Conservation (phyloP, 2,888 invertebrate species). For the Lissocephala sabroskyi region DNA sequence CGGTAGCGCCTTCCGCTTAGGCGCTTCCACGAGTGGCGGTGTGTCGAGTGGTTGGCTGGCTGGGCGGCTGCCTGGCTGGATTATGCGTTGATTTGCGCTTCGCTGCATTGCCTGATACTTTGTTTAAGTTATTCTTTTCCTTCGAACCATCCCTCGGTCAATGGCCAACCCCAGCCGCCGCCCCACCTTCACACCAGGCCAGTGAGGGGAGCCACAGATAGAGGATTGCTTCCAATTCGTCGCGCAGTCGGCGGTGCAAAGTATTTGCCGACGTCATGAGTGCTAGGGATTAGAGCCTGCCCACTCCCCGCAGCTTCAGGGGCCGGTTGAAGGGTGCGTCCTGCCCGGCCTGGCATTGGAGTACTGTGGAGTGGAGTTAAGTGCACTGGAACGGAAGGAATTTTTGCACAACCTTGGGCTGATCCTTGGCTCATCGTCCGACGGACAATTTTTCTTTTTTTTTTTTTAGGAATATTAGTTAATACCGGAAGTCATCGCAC, state of each 20-base stretch:
- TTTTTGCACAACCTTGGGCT: conserved; percentile 52
- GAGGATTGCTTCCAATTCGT: conserved; percentile 67
- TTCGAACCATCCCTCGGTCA: background rate
- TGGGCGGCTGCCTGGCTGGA: conserved; percentile 18
- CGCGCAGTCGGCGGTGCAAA: conserved; percentile 65
- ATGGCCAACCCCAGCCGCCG: background rate
- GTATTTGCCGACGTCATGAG: conserved; percentile 61
- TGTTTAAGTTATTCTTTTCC: conserved; percentile 47
- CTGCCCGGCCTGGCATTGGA: conserved; percentile 1
- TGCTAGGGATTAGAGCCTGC: conserved; percentile 58
- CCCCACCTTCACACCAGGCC: too few relatives aligned
- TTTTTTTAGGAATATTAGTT: conserved; percentile 44
- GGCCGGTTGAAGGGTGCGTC: too few relatives aligned
- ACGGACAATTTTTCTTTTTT: conserved; percentile 4
- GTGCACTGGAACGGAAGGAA: conserved; percentile 36
- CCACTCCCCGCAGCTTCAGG: conserved; percentile 4
- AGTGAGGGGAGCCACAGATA: conserved; percentile 37
- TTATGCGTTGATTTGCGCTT: conserved; percentile 48
- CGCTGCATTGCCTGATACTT: conserved; percentile 58
- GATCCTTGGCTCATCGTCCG: too few relatives aligned
- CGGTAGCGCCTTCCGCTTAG: conserved; percentile 32
- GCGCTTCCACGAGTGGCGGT: conserved; percentile 30
- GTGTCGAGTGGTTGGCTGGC: conserved; percentile 35
- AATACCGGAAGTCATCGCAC: conserved; percentile 67
- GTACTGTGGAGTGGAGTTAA: too few relatives aligned